Evolutionary conservation across 1,140 invertebrate genomes (phyloP).

Genomic region (Drosophila littoralis): DNA sequence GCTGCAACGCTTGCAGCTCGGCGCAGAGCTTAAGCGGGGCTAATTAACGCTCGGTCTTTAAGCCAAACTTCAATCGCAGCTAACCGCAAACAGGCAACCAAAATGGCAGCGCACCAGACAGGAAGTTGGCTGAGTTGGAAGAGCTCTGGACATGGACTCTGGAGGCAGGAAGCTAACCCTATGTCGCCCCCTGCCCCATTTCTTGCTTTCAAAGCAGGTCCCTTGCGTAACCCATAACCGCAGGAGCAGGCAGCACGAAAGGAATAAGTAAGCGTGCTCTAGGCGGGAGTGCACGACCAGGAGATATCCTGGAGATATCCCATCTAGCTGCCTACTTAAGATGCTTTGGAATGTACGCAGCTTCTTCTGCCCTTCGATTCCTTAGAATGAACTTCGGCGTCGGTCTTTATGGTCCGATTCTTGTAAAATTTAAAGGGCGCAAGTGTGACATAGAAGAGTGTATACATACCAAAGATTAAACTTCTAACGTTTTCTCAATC

Average conservation of each 20-base stretch:
- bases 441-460: too few species aligned
- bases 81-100: conserved; percentile 47
- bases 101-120: conserved; percentile 38
- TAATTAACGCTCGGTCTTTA: conserved; percentile 49
- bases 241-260: conserved; percentile 51
- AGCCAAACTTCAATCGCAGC: conserved; percentile 64
- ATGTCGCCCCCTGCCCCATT: background rate
- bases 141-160: background rate
- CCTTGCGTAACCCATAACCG: conserved; percentile 59
- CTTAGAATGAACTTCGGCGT: too few species aligned
- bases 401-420: too few species aligned
- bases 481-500: too few species aligned
- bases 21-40: conserved; percentile 24
- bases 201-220: background rate
- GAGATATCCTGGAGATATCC: too few species aligned
- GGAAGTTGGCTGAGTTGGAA: conserved; percentile 21
- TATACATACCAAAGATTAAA: too few species aligned
- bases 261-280: too few species aligned
- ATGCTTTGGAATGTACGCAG: too few species aligned
- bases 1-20: conserved; percentile 5
- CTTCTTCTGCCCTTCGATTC: too few species aligned
- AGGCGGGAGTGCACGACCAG: background rate
- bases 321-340: too few species aligned
- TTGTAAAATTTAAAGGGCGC: too few species aligned
- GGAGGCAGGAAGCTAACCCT: conserved; percentile 48